Base-by-base conservation (phyloP, 2,888 invertebrate genomes). In the Agrenia bidenticulata region DNA sequence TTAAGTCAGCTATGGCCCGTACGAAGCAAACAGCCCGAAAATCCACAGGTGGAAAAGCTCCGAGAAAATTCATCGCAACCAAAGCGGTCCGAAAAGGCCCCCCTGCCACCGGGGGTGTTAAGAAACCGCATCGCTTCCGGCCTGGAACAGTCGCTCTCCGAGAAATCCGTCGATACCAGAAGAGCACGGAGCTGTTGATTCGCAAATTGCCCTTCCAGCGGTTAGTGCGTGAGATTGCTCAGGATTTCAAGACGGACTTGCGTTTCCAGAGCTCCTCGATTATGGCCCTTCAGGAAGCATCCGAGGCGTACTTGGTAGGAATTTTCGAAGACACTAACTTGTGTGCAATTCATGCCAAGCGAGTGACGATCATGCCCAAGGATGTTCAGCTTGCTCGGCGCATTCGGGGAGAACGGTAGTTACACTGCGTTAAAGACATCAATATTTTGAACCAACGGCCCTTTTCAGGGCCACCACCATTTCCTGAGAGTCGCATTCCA, bases 351-450 rank as follows among this genome's bases (percentile, higher is more conserved):
- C 96, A 96, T 80, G 95, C 96, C 78, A 96, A 96, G 83, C 89
- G 95, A 79, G 95, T 96, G 65, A 96, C 95, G 76, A 96, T 96
- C 83, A 96, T 95, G 94, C 95, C 96, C 78, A 96, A 95, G 83
- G 95, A 96, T 81, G 95, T 96, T 79, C 95, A 96, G 83, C 85
- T 96, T 81, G 95, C 95, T 71, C 88, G 95, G 81, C 89, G 95
- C 85, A 96, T 96, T 83, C 91, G 95, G 80, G 95, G 95, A 77
- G 94, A 95, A 84, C 89, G 94, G 82, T 92, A 92, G 85, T 93
- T 92, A 89, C 32, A 2, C 37, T n/a, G 5, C 45, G 11, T 7
- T 7, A n/a, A n/a, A n/a, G n/a, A n/a, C n/a, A n/a, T n/a, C n/a
- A n/a, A n/a, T n/a, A n/a, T n/a, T n/a, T n/a, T n/a, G n/a, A n/a